Conservation (phyloP, 2,113 vertebrate species). For the Anolis sagrei region DNA sequence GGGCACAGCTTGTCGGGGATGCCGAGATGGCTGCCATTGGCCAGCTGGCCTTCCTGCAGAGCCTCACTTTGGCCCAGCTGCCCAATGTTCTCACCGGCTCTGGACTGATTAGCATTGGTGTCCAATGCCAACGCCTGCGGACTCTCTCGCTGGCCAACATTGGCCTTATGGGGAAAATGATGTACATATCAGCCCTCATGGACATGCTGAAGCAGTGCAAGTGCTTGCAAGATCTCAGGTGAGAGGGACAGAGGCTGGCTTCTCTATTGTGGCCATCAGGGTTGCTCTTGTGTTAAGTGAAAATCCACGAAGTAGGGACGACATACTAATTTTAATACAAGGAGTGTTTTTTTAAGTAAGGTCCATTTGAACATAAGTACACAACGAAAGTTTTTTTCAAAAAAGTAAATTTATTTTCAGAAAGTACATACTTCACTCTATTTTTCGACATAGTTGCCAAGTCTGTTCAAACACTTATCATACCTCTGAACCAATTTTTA, state of each 20-base stretch:
- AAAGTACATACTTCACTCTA: no score
- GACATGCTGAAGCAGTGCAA: conserved; percentile 89
- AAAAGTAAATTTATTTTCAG: no score
- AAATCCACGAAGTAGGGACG: no score
- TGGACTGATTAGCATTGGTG: conserved; percentile 84
- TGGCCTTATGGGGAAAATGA: conserved; percentile 89
- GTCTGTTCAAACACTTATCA: no score
- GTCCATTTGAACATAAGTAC: no score
- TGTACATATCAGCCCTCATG: conserved; percentile 85
- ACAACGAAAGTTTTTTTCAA: no score
- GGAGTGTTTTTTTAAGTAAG: no score
- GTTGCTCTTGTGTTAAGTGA: no score
- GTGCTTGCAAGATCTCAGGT: conserved; percentile 93
- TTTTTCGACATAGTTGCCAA: no score
- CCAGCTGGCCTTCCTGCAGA: conserved; percentile 81
- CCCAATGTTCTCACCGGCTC: conserved; percentile 90
- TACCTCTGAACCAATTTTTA: no score
- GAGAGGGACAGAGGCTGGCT: conserved; percentile 58
- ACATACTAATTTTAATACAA: no score
- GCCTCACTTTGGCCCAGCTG: conserved; percentile 91
- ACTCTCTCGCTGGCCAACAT: conserved; percentile 92
- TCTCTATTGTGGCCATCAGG: not conserved
- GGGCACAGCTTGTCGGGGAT: conserved; percentile 86
- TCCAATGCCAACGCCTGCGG: conserved; percentile 86
- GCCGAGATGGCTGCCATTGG: conserved; percentile 86